Conservation (phyloP, 2,888 invertebrate genomes). For the Troides oblongomaculatus region DNA sequence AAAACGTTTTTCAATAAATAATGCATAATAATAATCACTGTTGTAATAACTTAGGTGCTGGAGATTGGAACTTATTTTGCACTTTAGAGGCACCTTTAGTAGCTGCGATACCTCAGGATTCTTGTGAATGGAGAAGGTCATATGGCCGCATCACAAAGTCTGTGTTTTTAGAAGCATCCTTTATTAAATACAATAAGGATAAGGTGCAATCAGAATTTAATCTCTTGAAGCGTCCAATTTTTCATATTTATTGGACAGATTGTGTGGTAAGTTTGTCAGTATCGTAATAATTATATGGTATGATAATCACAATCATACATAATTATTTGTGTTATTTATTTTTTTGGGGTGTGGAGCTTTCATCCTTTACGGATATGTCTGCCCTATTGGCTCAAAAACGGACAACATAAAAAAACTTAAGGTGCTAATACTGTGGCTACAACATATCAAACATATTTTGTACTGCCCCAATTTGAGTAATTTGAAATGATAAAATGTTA, state of each 20-base stretch:
- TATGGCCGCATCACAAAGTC: slow-evolving; percentile 92
- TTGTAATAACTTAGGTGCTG: slow-evolving; percentile 83
- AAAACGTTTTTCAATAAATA: background rate
- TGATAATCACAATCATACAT: too few species aligned
- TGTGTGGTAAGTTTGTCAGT: slow-evolving; percentile 86
- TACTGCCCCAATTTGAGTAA: too few species aligned
- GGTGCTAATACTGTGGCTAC: too few species aligned
- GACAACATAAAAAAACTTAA: too few species aligned
- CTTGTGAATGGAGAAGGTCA: slow-evolving; percentile 95
- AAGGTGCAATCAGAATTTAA: slow-evolving; percentile 88
- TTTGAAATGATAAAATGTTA: too few species aligned
- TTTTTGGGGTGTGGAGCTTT: too few species aligned
- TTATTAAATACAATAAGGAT: slow-evolving; percentile 88
- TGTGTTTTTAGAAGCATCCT: slow-evolving; percentile 90
- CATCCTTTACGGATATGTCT: too few species aligned
- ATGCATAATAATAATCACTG: background rate
- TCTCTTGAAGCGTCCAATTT: slow-evolving; percentile 91
- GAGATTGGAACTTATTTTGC: slow-evolving; percentile 91
- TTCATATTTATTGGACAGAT: slow-evolving; percentile 97
- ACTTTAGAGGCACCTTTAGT: slow-evolving; percentile 88
- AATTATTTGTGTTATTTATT: too few species aligned
- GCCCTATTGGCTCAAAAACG: too few species aligned
- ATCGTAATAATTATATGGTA: background rate
- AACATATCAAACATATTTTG: too few species aligned
- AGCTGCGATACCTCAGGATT: slow-evolving; percentile 91